Base-by-base conservation (phyloP, 2,888 invertebrate genomes). In the Drosophila acutilabella region DNA sequence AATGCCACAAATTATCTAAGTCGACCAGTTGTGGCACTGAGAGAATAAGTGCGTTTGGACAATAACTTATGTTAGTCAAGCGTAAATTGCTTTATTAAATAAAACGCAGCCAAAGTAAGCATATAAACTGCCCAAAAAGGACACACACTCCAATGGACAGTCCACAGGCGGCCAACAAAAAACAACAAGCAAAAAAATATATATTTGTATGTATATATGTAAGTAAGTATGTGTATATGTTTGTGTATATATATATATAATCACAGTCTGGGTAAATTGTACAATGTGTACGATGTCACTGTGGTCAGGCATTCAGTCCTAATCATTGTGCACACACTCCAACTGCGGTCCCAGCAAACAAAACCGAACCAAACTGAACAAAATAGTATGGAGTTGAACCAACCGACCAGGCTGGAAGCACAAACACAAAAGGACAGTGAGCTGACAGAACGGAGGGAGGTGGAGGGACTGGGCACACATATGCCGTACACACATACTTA, bases 11-110 rank as follows among this genome's bases (percentile, higher is more conserved):
- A 81, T 84, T 89, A 89, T 87, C 89, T 74, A 53, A 57, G 71
- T 38, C 54, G 66, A 20, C 72, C 84, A 83, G 83, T 70, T 78
- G 69, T 72, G 79, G 64, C 58, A 54, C 44, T 62, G 61, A 53
- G 64, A 23, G 38, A 69, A 69, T 67, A 71, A 79, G 76, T 77
- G 76, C 77, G 80, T 80, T 75, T 72, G 72, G 72, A 76, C 78
- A 81, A 88, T 88, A 88, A 88, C 88, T 88, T 88, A 82, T 89
- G 88, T 80, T 79, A 87, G 73, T 81, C 88, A 89, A 88, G 86
- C 88, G 86, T 86, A 87, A 87, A 87, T 89, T 89, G 89, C 87
- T 87, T 87, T 87, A 87, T 87, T 87, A 89, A 87, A 87, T 87
- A 87, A 87, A 86, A 75, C 80, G 82, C 78, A 84, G 74, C 80